Base-by-base conservation (phyloP, 2,797 vertebrate genomes). In the Pangasius larnaudii region DNA sequence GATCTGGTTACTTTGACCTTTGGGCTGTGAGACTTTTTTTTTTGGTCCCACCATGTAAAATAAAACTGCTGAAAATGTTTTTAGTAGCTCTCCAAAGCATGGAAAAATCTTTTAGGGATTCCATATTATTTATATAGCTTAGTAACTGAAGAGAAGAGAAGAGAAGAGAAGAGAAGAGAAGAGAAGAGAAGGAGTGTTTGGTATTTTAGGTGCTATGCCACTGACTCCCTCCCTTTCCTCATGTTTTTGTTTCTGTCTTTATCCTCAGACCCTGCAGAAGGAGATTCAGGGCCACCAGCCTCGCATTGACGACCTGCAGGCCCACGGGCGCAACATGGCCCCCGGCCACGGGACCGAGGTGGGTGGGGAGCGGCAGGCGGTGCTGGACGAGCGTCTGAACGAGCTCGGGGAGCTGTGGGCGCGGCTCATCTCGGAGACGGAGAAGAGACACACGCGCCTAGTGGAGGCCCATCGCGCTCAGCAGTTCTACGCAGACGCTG, bases 221-320 rank as follows among this genome's bases (percentile, higher is more conserved):
- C 71, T 27, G 19, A 24, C 22, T 72, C 22, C 5, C 59, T 82
- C n/a, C 9, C 59, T 51, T 51, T 14, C 22, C 71, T 74, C 39
- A 53, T 53, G 49, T 5, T n/a, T 13, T 9, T 36, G 14, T 13
- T 6, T 75, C 24, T 30, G 18, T 36, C 13, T 49, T 22, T 2
- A 33, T 61, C 7, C 13, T 18, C 93, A 98, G 98, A 99, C 98
- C 0, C 92, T 99, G 83, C 97, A 98, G 93, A 99, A 99, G 92
- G 98, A 99, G 94, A 97, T 99, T 84, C 98, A 98, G 92, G 98
- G 98, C 84, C 98, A 98, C 39, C 97, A 98, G 93, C 98, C 97
- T 0, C 96, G 98, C 19, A 98, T 98, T 0, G 95, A 97, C 1
- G 98, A 99, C 92, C 97, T 98, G 30, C 92, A 91, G 18, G 94